Evolutionary conservation across 2,113 vertebrate species (phyloP).

Genomic region (Emydocephalus ijimae): DNA sequence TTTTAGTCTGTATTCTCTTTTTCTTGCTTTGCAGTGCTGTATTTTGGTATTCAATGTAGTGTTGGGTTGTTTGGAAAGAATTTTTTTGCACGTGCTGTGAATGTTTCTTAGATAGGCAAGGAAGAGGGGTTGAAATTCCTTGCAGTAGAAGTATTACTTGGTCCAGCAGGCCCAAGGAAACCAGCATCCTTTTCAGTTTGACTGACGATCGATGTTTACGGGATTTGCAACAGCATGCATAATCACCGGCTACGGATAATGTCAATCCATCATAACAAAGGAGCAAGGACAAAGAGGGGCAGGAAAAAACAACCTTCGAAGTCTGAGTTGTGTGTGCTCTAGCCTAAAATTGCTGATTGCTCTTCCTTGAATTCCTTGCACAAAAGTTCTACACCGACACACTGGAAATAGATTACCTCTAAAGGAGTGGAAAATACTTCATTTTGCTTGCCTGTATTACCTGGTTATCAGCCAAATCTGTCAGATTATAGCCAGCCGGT

Average conservation of each 20-base stretch:
- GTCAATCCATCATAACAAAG: not conserved
- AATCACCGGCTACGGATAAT: not conserved
- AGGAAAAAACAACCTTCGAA: not conserved
- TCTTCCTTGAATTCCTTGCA: not conserved
- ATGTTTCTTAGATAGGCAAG: not conserved
- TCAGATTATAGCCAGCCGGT: not conserved
- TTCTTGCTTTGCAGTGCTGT: not conserved
- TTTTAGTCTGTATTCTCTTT: not conserved
- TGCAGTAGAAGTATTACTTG: not conserved
- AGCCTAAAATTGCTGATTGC: not conserved
- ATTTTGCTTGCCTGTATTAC: constrained; percentile 22
- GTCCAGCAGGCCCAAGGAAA: not conserved
- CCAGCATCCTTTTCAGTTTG: not conserved
- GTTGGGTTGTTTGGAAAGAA: not conserved
- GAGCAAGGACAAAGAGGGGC: not conserved
- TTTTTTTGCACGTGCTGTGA: not conserved
- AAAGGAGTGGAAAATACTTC: not conserved
- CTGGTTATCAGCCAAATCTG: not conserved
- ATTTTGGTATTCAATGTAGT: not conserved
- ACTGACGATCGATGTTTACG: not conserved
- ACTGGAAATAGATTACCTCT: not conserved
- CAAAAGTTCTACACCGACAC: not conserved
- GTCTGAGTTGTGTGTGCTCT: not conserved
- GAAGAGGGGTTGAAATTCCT: not conserved
- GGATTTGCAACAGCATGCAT: not conserved